Evolutionary conservation across 2,113 vertebrate species (phyloP).

Genomic region (Leiothrix lutea): DNA sequence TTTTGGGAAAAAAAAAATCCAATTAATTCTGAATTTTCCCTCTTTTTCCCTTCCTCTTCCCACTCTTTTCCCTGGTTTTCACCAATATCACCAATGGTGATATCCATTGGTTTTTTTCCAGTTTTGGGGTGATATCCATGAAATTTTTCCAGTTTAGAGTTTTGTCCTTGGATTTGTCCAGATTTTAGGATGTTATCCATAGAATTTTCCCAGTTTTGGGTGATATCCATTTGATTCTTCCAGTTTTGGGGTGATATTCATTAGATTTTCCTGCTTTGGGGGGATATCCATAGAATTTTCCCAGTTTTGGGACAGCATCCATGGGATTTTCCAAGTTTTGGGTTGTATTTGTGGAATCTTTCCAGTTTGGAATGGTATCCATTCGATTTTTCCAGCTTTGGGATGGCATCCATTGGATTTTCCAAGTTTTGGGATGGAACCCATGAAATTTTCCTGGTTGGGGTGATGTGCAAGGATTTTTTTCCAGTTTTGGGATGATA

Average conservation of each 20-base stretch:
- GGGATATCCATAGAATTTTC: neutral
- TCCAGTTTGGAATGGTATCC: neutral
- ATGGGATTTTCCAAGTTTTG: neutral
- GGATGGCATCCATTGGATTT: neutral
- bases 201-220: neutral
- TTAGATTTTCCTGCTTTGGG: neutral
- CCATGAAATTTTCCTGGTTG: neutral
- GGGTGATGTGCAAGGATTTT: neutral
- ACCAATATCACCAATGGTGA: no score
- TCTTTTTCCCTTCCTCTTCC: no score
- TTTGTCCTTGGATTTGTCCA: no score
- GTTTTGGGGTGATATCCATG: neutral
- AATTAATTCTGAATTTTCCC: no score
- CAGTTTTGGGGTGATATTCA: neutral
- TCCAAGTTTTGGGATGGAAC: no score
- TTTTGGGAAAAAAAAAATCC: no score
- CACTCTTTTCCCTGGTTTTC: no score
- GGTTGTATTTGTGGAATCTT: no score
- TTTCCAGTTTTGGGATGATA: neutral
- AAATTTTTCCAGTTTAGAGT: neutral
- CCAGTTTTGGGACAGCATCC: neutral
- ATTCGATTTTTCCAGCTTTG: neutral
- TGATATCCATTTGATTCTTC: neutral
- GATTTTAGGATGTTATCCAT: no score
- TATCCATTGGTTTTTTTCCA: no score